phyloP scores from a whole-genome alignment of 2,888 invertebrate genomes.

The Serripes groenlandicus region DNA sequence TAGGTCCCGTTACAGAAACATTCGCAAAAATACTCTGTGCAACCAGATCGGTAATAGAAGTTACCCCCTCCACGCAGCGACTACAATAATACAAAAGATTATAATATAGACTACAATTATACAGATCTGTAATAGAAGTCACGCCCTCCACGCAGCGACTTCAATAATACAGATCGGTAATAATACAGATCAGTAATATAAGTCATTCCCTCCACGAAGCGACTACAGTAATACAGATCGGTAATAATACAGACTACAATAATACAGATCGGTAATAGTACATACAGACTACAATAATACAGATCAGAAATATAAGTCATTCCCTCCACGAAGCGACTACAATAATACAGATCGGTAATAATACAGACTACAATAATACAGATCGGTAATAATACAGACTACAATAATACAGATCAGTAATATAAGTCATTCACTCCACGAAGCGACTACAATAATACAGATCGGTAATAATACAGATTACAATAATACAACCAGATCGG shows the following conservation, averaged over 20 bases:
- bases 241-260: too few relatives aligned
- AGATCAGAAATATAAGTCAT: conserved; percentile 54
- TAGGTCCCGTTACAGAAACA: conserved; percentile 77
- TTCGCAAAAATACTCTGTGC: conserved; percentile 71
- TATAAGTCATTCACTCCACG: conserved; percentile 60
- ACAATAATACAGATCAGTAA: conserved; percentile 18
- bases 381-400: conserved; percentile 53
- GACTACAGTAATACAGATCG: conserved; percentile 9
- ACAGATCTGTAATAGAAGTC: conserved; percentile 61
- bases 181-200: conserved; percentile 59
- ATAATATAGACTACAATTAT: too few relatives aligned
- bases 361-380: too few relatives aligned
- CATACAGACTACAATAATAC: conserved; percentile 62
- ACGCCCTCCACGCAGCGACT: conserved; percentile 52
- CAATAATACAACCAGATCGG: conserved; percentile 67
- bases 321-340: conserved; percentile 49
- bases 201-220: conserved; percentile 54
- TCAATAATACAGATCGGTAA: neutral
- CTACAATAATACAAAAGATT: conserved; percentile 15
- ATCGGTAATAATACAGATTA: too few relatives aligned
- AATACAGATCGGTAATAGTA: conserved; percentile 60
- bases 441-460: conserved; percentile 22
- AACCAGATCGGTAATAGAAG: conserved; percentile 64
- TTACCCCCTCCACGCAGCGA: conserved; percentile 50
- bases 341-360: neutral